Evolutionary conservation across 2,113 vertebrate genomes (phyloP).

Genomic region (Misgurnus anguillicaudatus): DNA sequence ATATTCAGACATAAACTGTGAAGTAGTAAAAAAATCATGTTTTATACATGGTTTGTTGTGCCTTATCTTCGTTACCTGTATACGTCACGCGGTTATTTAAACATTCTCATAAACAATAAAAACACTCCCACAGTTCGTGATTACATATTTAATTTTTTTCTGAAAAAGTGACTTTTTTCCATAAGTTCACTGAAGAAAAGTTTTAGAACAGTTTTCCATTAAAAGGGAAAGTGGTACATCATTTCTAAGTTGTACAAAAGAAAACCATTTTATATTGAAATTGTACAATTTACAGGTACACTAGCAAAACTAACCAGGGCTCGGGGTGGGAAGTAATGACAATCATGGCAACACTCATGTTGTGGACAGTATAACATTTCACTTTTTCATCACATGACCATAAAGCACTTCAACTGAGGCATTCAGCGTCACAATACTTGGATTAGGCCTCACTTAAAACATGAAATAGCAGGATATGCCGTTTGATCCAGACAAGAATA

Average conservation of each 20-base stretch:
- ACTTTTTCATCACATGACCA: conserved; percentile 70
- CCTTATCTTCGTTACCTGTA: conserved; percentile 13
- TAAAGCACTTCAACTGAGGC: conserved; percentile 70
- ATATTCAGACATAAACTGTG: background rate
- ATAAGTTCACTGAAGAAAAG: conserved; percentile 73
- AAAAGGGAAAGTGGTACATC: conserved; percentile 92
- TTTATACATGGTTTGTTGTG: conserved; percentile 8
- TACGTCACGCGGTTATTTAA: conserved; percentile 8
- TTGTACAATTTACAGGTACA: conserved; percentile 92
- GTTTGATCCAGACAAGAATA: background rate
- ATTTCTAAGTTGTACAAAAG: conserved; percentile 97
- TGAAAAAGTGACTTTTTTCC: conserved; percentile 70
- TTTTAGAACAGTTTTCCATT: conserved; percentile 87
- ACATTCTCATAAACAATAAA: conserved; percentile 11
- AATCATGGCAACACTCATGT: conserved; percentile 1
- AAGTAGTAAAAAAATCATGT: background rate
- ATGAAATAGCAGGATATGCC: background rate
- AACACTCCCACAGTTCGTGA: conserved; percentile 47
- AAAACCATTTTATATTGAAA: conserved; percentile 84
- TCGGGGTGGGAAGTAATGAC: conserved; percentile 79
- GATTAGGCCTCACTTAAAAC: background rate
- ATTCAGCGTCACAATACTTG: conserved; percentile 21
- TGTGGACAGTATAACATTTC: conserved; percentile 66
- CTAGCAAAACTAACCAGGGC: conserved; percentile 88
- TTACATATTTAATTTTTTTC: conserved; percentile 73